phyloP scores from a whole-genome alignment of 1,140 invertebrate genomes.

The Zaprionus gabonicus region DNA sequence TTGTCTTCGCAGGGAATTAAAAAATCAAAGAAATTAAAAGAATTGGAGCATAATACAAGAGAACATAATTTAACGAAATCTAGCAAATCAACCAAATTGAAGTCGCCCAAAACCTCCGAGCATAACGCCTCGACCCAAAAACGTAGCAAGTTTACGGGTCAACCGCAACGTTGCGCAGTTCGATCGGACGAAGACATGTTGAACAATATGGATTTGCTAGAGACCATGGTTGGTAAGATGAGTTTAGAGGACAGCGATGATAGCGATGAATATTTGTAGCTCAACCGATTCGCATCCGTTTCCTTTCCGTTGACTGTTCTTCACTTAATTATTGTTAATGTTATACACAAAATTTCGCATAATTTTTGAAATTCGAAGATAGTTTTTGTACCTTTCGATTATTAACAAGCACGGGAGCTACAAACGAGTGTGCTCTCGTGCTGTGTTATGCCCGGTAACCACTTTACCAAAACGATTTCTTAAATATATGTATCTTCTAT shows the following conservation, averaged over 20 bases:
- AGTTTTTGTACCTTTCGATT: too few relatives aligned
- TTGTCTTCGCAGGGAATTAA: background rate
- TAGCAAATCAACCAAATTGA: background rate
- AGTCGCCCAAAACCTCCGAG: background rate
- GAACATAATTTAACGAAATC: background rate
- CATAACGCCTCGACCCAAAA: background rate
- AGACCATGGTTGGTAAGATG: conserved; percentile 37
- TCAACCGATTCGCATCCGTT: background rate
- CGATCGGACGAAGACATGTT: background rate
- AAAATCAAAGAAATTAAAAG: background rate
- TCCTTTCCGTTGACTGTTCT: background rate
- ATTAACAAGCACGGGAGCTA: too few relatives aligned
- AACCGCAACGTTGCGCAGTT: background rate
- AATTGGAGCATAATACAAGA: background rate
- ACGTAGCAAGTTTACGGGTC: background rate
- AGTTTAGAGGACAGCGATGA: conserved; percentile 18
- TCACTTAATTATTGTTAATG: too few relatives aligned
- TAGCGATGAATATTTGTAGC: conserved; percentile 33
- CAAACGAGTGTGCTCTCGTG: too few relatives aligned
- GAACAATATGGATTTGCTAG: conserved; percentile 27
- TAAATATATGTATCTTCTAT: too few relatives aligned
- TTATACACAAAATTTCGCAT: too few relatives aligned
- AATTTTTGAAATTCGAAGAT: too few relatives aligned
- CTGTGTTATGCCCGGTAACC: too few relatives aligned
- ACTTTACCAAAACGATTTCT: too few relatives aligned